Evolutionary conservation across 2,888 invertebrate species (phyloP), one percentile per base, ranked within the genome.

Genomic region (Silvanus unidentatus): DNA sequence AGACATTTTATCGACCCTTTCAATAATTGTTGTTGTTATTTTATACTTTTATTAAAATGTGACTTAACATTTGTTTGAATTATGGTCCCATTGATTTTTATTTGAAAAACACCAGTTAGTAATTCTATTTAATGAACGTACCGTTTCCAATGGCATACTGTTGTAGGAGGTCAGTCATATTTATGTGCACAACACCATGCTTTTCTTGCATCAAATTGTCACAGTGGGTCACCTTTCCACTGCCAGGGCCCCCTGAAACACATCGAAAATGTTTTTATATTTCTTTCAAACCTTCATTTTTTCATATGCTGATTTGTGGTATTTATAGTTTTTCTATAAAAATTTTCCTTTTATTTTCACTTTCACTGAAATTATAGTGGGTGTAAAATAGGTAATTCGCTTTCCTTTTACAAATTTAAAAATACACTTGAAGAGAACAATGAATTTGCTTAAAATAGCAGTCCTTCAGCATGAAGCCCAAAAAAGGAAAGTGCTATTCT

Each of bases 221-320:
- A 75, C 96, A 96, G 72, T 96, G 95, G 64, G 96, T 96, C 77
- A 96, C 95, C 84, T 96, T 96, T 37, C 96, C 96, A 73, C 93
- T 93, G 59, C 95, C 96, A 54, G 96, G 96, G 52, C 96, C 96
- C 63, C 96, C 93, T 88, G 64, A 11, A 64, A 61, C 22, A n/a
- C n/a, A n/a, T n/a, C n/a, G n/a, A n/a, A n/a, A n/a, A n/a, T n/a
- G n/a, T n/a, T n/a, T n/a, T n/a, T n/a, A n/a, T n/a, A n/a, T n/a
- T n/a, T n/a, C 11, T 11, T 35, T 11, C 6, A 28, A 45, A 39
- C n/a, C n/a, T n/a, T n/a, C 22, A 22, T 22, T 22, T 22, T 22
- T 22, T 34, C 14, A 36, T 13, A 13, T 8, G 3, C 16, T 9
- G 5, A 38, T 9, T 38, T 16, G 3, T 38, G 16, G n/a, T 4